Evolutionary conservation across 2,797 vertebrate species (phyloP), one percentile per base, ranked within the genome.

Genomic region (Ciconia nigra): DNA sequence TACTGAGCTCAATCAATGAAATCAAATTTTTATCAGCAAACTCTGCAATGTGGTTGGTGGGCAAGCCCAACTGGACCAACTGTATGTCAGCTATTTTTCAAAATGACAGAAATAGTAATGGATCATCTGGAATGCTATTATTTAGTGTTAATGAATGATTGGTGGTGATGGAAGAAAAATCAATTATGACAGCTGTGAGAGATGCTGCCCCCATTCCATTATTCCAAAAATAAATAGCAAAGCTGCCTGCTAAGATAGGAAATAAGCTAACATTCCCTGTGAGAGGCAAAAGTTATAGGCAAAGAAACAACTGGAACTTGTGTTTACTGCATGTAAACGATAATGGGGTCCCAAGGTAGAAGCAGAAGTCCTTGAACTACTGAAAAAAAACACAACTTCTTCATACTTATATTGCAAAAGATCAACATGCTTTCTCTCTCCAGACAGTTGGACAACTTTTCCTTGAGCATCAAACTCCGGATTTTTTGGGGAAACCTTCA

Each of bases 141-240:
- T 96, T 97, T 96, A 94, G 93, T 86, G 59, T 54, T 97, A 97
- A 97, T 85, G 82, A 97, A 82, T 77, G 83, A 95, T 87, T 79
- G 55, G 87, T 96, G 65, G 77, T 87, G 89, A 96, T 26, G 66
- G 80, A 81, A 93, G 71, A 95, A 94, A 94, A 87, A 76, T 96
- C 89, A 95, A 95, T 92, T 83, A 82, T 93, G 94, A 97, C 84
- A 96, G 87, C 87, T 96, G 83, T 87, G 84, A 80, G 83, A 91
- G 61, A 63, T 95, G 70, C 67, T 71, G 54, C 35, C 72, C 20
- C 52, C 0, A 0, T 94, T 92, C 93, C 83, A 89, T 89, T 93
- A 66, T 85, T 89, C 74, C 52, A 95, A 96, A 82, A 89, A 95
- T 84, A 96, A 94, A 96, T 92, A 95, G 67, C 44, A 85, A 80